These are phyloP conservation scores for Trididemnum clinides DNA, from an alignment of 23 tunicate species.

Conservation along the genomic window DNA sequence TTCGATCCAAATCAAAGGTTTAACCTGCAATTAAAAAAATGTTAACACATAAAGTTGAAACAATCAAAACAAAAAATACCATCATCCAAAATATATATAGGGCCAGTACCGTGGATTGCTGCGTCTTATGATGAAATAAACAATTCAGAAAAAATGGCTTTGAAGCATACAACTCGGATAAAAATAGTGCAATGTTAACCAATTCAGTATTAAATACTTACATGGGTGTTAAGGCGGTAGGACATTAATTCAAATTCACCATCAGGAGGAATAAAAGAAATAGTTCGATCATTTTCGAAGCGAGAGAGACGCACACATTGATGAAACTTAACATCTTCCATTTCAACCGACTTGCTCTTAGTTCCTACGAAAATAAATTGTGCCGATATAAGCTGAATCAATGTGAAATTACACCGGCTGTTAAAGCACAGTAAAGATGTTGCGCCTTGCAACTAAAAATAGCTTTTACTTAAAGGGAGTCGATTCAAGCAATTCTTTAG, in stretches of 20 bases:
- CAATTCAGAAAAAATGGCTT: background rate
- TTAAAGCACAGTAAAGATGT: too few species aligned
- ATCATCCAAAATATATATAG: background rate
- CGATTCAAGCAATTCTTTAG: too few species aligned
- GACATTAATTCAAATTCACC: slow-evolving; percentile 98
- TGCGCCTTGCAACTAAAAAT: too few species aligned
- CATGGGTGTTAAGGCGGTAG: slow-evolving; percentile 92
- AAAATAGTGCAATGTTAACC: too few species aligned
- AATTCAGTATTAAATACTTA: too few species aligned
- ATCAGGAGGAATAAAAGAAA: slow-evolving; percentile 98
- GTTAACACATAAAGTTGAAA: too few species aligned
- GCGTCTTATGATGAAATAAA: background rate
- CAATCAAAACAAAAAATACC: background rate
- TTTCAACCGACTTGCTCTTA: slow-evolving; percentile 96
- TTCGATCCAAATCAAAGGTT: slow-evolving; percentile 97
- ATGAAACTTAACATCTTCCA: slow-evolving; percentile 99
- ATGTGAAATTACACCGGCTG: too few species aligned
- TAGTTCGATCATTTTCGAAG: slow-evolving; percentile 96
- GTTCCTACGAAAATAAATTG: slow-evolving; percentile 71
- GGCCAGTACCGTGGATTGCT: too few species aligned
- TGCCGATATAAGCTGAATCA: too few species aligned
- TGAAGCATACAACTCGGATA: background rate
- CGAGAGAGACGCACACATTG: slow-evolving; percentile 95
- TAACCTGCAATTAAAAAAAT: slow-evolving; percentile 70
- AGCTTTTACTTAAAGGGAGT: too few species aligned